Base-by-base conservation (phyloP, 1,140 invertebrate genomes). In the Macrocentrus cingulum region DNA sequence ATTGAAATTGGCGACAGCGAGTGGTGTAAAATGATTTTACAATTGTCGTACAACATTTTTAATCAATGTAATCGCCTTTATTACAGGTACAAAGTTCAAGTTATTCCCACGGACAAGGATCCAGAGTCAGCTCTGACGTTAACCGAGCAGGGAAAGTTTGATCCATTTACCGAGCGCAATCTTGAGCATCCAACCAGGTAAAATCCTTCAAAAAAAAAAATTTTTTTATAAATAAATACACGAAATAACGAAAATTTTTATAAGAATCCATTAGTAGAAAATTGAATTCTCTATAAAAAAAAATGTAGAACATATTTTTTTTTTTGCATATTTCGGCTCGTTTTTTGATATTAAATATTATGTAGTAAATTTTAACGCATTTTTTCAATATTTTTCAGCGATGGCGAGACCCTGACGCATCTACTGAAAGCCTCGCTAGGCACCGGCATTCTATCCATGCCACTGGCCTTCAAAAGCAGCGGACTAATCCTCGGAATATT, bases 401-500 rank as follows among this genome's bases (percentile, higher is more conserved):
- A 93, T 75, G 87, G 84, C 70, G 90, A 92, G 69, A 94, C 92
- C 0, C 79, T 94, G 42, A 92, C 89, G 41, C 91, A 94, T 82
- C 81, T 94, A 60, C 76, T 94, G 58, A 94, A 94, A 78, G 91
- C 90, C 7, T 94, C 92, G 9, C 83, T 97, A 41, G 94, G 94
- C 7, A 95, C 92, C 2, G 94, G 94, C 37, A 94, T 97, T 63
- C 77, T 97, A 56, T 91, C 92, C 9, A 95, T 96, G 91, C 92
- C 93, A 0, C 77, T 84, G 34, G 93, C 93, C 11, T 91, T 96
- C 66, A 88, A 85, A 69, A 84, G 85, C 70, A 84, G 91, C 4
- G 94, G 94, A 49, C 77, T 95, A 19, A 68, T 89, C 15, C 80
- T 89, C 23, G 91, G 91, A 25, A 83, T 91, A 48, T 80, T 92